Conservation (phyloP, 2,113 vertebrate species). For the Atherinomorus stipes region DNA sequence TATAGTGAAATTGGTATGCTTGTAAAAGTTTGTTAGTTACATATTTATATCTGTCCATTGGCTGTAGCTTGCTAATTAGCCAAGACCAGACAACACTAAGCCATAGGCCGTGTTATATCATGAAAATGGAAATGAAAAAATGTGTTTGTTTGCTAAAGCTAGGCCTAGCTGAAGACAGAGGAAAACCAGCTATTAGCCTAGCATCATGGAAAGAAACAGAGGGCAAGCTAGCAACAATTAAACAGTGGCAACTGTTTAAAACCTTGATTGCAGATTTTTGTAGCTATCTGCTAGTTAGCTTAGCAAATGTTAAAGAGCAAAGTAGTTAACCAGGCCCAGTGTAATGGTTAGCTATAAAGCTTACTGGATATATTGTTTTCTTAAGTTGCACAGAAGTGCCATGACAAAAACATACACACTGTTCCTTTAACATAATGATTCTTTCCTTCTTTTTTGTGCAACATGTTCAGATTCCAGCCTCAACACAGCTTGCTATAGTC, state of each 20-base stretch:
- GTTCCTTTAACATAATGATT: background rate
- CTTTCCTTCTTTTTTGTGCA: background rate
- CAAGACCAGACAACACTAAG: background rate
- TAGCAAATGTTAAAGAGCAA: no score
- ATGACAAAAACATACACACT: background rate
- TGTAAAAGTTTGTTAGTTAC: background rate
- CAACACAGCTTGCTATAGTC: slow-evolving; percentile 27
- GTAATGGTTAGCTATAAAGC: background rate
- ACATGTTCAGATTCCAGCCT: background rate
- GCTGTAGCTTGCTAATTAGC: background rate
- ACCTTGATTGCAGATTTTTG: background rate
- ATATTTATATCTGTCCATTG: background rate
- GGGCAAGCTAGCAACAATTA: background rate
- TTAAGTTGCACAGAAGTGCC: background rate
- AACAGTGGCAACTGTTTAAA: background rate
- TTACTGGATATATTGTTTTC: background rate
- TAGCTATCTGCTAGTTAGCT: no score
- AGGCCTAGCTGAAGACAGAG: no score
- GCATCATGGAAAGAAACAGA: background rate
- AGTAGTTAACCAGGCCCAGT: background rate
- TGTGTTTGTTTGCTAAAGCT: no score
- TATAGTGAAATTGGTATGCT: background rate
- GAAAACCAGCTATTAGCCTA: background rate
- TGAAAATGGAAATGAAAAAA: no score
- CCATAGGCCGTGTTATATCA: background rate